Base-by-base conservation (phyloP, 2,888 invertebrate genomes). In the Lissocephala sabroskyi region DNA sequence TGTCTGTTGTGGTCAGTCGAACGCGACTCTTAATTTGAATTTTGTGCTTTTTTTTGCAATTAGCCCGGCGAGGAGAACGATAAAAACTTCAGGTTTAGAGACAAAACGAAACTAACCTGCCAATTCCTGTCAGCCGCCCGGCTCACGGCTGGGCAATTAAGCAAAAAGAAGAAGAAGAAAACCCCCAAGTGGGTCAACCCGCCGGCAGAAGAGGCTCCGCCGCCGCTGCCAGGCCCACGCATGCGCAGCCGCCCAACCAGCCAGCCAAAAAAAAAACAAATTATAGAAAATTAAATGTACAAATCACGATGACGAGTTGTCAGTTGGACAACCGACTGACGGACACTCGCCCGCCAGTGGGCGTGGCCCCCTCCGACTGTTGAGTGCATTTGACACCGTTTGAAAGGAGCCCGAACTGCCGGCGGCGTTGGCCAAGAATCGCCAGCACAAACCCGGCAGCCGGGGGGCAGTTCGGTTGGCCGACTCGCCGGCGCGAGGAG, bases 251-350 rank as follows among this genome's bases (percentile, higher is more conserved):
- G 44, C 39, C 23, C 23, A 30, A 30, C n/a, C n/a, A n/a, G n/a
- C n/a, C n/a, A n/a, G n/a, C n/a, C 58, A 53, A 56, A 53, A 62
- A 65, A 62, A 55, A 56, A 58, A 56, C 56, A 55, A 60, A 65
- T 70, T 63, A 65, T 67, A 65, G 57, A 62, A 71, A 71, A 74
- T 71, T 73, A 73, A 71, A 74, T 66, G 68, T 68, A 74, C 71
- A 71, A 71, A 73, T 71, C 70, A 70, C 73, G 70, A 73, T 70
- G 65, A 68, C 65, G 65, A 70, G 51, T 68, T 70, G 68, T 71
- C 66, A 18, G 36, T 2, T 29, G 11, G 48, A 30, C 43, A 18
- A 44, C 7, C 36, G 43, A 46, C 41, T 13, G 48, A 36, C 49
- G 40, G 48, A 45, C 47, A 19, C 33, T 45, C 32, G 49, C 41